Evolutionary conservation across 1,140 invertebrate genomes (phyloP).

Genomic region (Cydia amplana): DNA sequence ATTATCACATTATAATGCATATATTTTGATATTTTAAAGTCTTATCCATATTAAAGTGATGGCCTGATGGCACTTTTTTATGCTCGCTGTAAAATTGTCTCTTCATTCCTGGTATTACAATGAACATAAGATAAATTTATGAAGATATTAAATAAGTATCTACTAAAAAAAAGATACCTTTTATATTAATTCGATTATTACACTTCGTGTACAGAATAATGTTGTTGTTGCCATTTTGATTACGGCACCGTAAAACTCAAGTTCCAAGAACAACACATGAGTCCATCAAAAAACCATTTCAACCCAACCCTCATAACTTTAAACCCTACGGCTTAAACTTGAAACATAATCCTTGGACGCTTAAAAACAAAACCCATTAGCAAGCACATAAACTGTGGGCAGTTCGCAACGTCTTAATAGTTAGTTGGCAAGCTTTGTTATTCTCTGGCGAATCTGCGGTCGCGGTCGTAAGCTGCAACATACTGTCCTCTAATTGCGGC

Average conservation of each 20-base stretch:
- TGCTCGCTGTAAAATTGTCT: no score
- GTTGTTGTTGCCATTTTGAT: neutral
- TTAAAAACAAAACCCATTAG: slow-evolving; percentile 30
- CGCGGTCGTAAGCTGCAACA: slow-evolving; percentile 74
- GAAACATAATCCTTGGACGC: slow-evolving; percentile 15
- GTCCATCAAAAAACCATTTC: neutral
- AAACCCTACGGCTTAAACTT: slow-evolving; percentile 4
- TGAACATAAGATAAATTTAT: no score
- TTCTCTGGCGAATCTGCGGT: slow-evolving; percentile 58
- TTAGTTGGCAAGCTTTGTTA: slow-evolving; percentile 70
- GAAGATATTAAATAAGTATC: no score
- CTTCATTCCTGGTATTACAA: no score
- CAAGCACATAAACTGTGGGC: slow-evolving; percentile 22
- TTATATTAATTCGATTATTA: no score
- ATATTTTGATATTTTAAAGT: neutral
- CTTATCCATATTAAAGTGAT: neutral
- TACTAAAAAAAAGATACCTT: no score
- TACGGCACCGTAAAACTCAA: neutral
- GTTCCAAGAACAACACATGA: neutral
- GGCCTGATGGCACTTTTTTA: neutral
- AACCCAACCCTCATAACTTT: neutral
- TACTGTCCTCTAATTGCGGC: slow-evolving; percentile 78
- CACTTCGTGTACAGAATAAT: no score
- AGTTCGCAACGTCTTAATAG: slow-evolving; percentile 68
- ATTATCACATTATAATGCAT: slow-evolving; percentile 14